Conservation (phyloP, 2,797 vertebrate genomes). For the Arctocebus calabarensis region DNA sequence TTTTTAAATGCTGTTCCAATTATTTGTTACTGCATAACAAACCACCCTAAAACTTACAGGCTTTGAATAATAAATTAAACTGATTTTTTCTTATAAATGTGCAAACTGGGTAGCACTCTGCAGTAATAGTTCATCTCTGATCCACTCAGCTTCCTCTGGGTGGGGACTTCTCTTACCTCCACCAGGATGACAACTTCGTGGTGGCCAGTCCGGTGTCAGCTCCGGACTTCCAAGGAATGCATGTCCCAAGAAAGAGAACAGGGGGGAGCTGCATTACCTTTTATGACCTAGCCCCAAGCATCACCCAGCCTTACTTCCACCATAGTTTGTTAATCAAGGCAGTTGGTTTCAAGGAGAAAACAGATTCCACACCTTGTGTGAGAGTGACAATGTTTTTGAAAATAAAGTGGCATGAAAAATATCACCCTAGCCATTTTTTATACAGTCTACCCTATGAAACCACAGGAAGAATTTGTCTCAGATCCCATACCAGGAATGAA, state of each 20-base stretch:
- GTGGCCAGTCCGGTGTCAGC: not conserved
- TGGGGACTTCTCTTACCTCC: not conserved
- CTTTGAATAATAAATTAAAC: not conserved
- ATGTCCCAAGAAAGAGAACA: not conserved
- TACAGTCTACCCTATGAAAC: not conserved
- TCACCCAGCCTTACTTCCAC: not conserved
- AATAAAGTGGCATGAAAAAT: not conserved
- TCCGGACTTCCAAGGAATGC: not conserved
- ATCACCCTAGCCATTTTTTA: not conserved
- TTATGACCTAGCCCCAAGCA: not conserved
- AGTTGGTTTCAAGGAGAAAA: not conserved
- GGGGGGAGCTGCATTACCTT: not conserved
- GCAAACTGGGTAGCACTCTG: too few relatives aligned
- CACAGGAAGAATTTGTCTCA: not conserved
- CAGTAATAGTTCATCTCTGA: not conserved
- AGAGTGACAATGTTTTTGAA: not conserved
- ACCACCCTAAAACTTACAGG: not conserved
- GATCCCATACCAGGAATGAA: not conserved
- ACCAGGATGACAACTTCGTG: accelerated
- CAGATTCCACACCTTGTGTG: not conserved
- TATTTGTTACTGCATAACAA: not conserved
- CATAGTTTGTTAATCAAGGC: not conserved
- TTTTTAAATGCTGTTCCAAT: not conserved
- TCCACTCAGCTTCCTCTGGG: accelerated
- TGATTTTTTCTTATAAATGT: not conserved